A percentile compares a stretch with the other conserved stretches of the same genome.
Conservation (phyloP, 2,888 invertebrate genomes). For the Saturnia japonica region DNA sequence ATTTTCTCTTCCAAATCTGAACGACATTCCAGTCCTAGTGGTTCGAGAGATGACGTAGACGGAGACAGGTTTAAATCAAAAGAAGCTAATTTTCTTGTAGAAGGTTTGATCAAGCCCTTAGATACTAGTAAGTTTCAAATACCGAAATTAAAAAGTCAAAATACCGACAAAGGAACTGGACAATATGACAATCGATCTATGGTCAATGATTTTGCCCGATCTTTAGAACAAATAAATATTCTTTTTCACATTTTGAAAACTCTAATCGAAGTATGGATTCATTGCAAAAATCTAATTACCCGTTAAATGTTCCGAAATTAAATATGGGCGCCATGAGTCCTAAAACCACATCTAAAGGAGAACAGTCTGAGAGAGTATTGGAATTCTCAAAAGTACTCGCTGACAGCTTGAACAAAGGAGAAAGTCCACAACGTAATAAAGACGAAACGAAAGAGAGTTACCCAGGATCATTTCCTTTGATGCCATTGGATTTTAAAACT, state of each 20-base stretch:
- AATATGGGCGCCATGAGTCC: slow-evolving; percentile 74
- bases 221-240: slow-evolving; percentile 71
- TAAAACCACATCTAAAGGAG: slow-evolving; percentile 61
- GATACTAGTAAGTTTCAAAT: slow-evolving; percentile 93
- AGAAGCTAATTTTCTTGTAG: slow-evolving; percentile 85
- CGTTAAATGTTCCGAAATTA: slow-evolving; percentile 72
- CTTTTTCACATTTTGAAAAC: slow-evolving; percentile 71
- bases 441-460: slow-evolving; percentile 68
- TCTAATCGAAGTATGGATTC: slow-evolving; percentile 62
- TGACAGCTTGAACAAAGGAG: slow-evolving; percentile 67
- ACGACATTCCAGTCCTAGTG: slow-evolving; percentile 86
- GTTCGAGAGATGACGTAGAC: slow-evolving; percentile 84
- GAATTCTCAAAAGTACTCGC: slow-evolving; percentile 67
- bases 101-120: slow-evolving; percentile 88
- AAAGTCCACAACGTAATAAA: slow-evolving; percentile 63
- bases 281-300: slow-evolving; percentile 70
- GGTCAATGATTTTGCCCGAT: slow-evolving; percentile 72
- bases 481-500: slow-evolving; percentile 75
- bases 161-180: slow-evolving; percentile 70
- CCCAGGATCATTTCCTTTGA: slow-evolving; percentile 59
- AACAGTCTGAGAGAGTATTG: slow-evolving; percentile 61
- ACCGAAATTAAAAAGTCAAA: slow-evolving; percentile 86
- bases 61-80: slow-evolving; percentile 85
- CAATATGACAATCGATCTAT: slow-evolving; percentile 71
- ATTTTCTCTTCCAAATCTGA: slow-evolving; percentile 84